phyloP scores from a whole-genome alignment of 2,797 vertebrate genomes.

The Gadopsis bispinosus region DNA sequence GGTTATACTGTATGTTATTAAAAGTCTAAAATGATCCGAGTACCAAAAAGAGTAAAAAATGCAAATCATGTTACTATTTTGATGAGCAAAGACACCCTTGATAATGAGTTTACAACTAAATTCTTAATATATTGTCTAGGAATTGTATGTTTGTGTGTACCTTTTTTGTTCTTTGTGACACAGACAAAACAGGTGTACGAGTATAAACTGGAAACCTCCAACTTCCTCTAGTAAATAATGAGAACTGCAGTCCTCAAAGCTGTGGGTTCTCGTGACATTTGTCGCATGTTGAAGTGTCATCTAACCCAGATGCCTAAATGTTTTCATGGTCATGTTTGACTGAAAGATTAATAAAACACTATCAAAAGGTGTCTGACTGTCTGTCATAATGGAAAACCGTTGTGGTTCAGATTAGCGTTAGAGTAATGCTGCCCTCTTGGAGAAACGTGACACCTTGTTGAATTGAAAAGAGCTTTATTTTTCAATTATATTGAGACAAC shows the following conservation, averaged over 20 bases:
- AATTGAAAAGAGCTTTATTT: conserved; percentile 76
- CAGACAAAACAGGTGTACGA: background rate
- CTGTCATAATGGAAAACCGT: background rate
- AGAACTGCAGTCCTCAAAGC: background rate
- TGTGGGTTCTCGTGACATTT: background rate
- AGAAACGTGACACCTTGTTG: conserved; percentile 30
- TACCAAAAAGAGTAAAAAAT: background rate
- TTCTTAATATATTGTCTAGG: conserved; percentile 32
- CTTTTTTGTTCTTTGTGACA: conserved; percentile 1
- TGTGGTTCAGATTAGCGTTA: background rate
- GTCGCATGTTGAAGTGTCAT: background rate
- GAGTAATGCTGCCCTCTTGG: conserved; percentile 54
- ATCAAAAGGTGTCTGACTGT: background rate
- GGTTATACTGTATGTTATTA: background rate
- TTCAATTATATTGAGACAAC: conserved; percentile 69
- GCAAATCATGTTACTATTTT: conserved; percentile 17
- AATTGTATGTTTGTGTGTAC: background rate
- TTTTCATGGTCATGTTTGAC: background rate
- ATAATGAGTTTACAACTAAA: conserved; percentile 26
- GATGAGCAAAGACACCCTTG: background rate
- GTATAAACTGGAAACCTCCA: background rate
- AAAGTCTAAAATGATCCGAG: background rate
- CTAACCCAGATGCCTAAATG: background rate
- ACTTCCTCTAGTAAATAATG: background rate
- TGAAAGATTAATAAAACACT: conserved; percentile 8